Conservation (phyloP, 2,888 invertebrate genomes). For the Apoda limacodes region DNA sequence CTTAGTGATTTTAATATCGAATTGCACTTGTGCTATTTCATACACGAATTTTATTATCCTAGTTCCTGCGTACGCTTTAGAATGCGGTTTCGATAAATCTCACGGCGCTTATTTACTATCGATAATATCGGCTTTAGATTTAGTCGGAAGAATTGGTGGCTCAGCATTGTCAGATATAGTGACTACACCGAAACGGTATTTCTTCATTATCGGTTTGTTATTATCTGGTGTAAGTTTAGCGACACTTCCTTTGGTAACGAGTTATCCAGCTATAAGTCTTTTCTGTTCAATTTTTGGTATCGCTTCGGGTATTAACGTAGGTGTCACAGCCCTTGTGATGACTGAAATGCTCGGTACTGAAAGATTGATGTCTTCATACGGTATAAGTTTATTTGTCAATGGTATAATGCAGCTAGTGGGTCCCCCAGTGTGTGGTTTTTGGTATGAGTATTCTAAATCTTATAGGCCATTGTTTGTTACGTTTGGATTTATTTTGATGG, state of each 20-base stretch:
- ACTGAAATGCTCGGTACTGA: conserved; percentile 89
- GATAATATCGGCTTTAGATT: conserved; percentile 83
- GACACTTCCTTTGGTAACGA: conserved; percentile 75
- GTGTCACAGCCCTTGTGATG: conserved; percentile 89
- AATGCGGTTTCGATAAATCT: conserved; percentile 77
- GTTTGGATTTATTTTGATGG: conserved; percentile 77
- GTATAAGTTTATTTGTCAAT: conserved; percentile 87
- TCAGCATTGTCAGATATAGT: conserved; percentile 85
- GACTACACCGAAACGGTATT: conserved; percentile 82
- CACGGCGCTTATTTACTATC: conserved; percentile 80
- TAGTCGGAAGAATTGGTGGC: conserved; percentile 87
- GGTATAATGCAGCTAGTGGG: conserved; percentile 85
- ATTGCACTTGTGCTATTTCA: conserved; percentile 87
- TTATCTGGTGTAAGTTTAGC: conserved; percentile 82
- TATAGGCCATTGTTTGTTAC: conserved; percentile 80
- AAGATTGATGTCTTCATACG: conserved; percentile 86
- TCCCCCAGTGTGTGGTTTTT: conserved; percentile 84
- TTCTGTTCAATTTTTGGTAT: conserved; percentile 84
- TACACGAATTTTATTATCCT: conserved; percentile 89
- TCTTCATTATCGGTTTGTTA: conserved; percentile 83
- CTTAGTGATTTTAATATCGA: conserved; percentile 84
- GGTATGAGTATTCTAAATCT: conserved; percentile 73
- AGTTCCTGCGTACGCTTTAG: conserved; percentile 80
- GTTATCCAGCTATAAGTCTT: conserved; percentile 73
- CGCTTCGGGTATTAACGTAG: conserved; percentile 87